These are phyloP conservation scores for Bombus confusus DNA, from an alignment of 1,140 invertebrate species.

Conservation along the genomic window DNA sequence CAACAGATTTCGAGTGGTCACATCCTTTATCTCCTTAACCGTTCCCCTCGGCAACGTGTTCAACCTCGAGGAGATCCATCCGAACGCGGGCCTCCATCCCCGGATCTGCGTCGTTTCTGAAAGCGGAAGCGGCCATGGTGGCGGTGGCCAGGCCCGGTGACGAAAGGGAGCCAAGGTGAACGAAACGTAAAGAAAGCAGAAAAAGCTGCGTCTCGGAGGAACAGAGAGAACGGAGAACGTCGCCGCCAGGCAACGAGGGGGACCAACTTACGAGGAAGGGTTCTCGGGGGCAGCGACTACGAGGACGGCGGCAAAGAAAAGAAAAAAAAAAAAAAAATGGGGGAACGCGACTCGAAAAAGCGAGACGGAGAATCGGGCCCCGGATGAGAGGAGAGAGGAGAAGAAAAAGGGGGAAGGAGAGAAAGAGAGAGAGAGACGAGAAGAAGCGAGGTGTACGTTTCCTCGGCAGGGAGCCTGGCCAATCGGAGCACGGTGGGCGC, in stretches of 20 bases:
- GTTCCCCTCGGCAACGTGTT: neutral
- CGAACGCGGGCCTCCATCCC: neutral
- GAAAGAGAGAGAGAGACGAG: conserved; percentile 39
- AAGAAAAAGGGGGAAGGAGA: conserved; percentile 40
- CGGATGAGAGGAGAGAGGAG: conserved; percentile 30
- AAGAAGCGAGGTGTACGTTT: conserved; percentile 55
- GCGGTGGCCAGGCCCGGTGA: conserved; percentile 6
- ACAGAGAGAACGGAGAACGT: neutral
- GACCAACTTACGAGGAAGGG: neutral
- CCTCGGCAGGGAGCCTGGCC: conserved; percentile 68
- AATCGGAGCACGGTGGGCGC: conserved; percentile 77
- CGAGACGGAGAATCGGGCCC: conserved; percentile 9
- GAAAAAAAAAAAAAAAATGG: conserved; percentile 22
- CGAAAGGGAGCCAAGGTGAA: conserved; percentile 48
- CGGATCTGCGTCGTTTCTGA: neutral
- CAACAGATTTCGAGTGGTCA: neutral
- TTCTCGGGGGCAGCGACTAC: conserved; percentile 12
- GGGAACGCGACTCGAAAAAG: conserved; percentile 53
- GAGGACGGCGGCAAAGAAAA: neutral
- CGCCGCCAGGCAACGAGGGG: too few relatives aligned
- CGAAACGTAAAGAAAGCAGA: conserved; percentile 44
- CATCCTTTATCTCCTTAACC: neutral
- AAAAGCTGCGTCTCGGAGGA: conserved; percentile 26
- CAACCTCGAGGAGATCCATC: neutral
- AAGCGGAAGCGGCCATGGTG: conserved; percentile 29